Conservation (phyloP, 92 coral and sea anemone species). For the Phenganax marumi region DNA sequence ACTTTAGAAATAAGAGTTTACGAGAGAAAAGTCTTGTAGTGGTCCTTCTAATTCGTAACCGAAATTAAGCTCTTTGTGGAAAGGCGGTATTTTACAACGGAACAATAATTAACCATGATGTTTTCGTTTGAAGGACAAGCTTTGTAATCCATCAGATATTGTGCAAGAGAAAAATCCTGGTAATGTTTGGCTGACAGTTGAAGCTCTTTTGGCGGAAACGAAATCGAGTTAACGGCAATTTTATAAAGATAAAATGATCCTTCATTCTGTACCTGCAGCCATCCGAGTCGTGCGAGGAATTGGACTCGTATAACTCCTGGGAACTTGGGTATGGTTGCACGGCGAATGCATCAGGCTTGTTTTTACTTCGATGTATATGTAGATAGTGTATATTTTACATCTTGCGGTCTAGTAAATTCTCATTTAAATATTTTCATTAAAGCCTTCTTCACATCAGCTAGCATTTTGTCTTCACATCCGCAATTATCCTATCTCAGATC, state of each 20-base stretch:
- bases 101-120: not conserved
- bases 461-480: too few relatives aligned
- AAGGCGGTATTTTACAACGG: too few relatives aligned
- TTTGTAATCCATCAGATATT: conserved; percentile 82
- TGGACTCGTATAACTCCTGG: not conserved
- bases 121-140: conserved; percentile 65
- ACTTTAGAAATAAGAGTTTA: too few relatives aligned
- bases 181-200: conserved; percentile 79
- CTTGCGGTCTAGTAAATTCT: not conserved
- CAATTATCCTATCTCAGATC: too few relatives aligned
- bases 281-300: not conserved
- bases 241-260: not conserved
- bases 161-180: conserved; percentile 88
- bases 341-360: not conserved
- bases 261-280: not conserved
- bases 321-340: not conserved
- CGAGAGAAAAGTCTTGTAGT: too few relatives aligned
- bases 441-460: too few relatives aligned
- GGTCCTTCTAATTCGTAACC: too few relatives aligned
- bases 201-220: conserved; percentile 69
- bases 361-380: conserved; percentile 2
- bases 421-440: not conserved
- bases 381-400: conserved; percentile 13
- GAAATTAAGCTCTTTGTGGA: too few relatives aligned
- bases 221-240: conserved; percentile 56